Conservation (phyloP, 1,140 invertebrate genomes). For the Drosophila navojoa region DNA sequence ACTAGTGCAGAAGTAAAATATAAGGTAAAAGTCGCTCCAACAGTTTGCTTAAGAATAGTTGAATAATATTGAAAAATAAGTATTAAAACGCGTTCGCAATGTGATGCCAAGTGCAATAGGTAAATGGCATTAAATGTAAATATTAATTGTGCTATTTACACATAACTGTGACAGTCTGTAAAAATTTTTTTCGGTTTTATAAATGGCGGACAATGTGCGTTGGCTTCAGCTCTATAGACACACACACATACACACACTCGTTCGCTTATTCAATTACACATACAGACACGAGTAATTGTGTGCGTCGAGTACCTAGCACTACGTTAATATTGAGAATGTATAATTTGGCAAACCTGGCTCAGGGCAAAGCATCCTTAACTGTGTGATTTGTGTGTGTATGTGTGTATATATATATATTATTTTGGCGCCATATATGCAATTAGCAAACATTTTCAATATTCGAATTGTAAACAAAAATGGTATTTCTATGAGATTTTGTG, state of each 20-base stretch:
- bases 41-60: constrained; percentile 66
- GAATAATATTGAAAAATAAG: constrained; percentile 65
- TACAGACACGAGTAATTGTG: constrained; percentile 37
- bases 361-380: constrained; percentile 44
- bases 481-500: constrained; percentile 34
- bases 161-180: constrained; percentile 14
- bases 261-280: constrained; percentile 12
- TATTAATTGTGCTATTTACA: constrained; percentile 23
- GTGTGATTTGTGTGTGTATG: constrained; percentile 23
- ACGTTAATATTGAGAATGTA: constrained; percentile 50
- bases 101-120: constrained; percentile 42
- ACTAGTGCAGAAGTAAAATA: constrained; percentile 63
- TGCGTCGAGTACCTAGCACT: constrained; percentile 38
- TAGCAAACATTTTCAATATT: constrained; percentile 42
- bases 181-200: constrained; percentile 69
- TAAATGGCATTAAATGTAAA: constrained; percentile 37
- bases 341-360: constrained; percentile 49
- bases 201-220: constrained; percentile 82
- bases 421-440: constrained; percentile 51
- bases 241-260: constrained; percentile 31
- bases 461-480: constrained; percentile 53
- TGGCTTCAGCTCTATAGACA: constrained; percentile 61
- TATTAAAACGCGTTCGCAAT: constrained; percentile 46
- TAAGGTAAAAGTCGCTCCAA: constrained; percentile 75
- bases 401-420: constrained; percentile 22